phyloP scores from a whole-genome alignment of 2,113 vertebrate species.

The Jaculus jaculus region DNA sequence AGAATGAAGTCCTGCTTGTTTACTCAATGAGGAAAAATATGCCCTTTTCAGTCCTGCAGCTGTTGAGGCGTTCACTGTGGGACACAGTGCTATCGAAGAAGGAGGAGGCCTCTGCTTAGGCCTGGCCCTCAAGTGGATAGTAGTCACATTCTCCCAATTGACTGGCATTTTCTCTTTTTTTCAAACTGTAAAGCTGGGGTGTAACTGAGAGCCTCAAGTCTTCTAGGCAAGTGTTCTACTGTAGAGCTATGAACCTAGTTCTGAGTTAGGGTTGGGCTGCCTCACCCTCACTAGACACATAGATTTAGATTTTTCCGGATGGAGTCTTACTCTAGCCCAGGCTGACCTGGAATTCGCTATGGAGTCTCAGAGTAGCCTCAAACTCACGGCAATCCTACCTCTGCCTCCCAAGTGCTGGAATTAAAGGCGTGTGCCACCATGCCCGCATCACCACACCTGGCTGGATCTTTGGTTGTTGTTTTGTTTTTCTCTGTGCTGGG shows the following conservation, averaged over 20 bases:
- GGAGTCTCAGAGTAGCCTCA: no score
- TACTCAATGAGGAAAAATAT: background rate
- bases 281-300: background rate
- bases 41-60: background rate
- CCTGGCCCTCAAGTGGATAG: background rate
- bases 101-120: background rate
- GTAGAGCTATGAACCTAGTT: background rate
- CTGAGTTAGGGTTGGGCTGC: background rate
- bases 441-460: no score
- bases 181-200: background rate
- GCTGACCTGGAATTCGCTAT: no score
- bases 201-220: background rate
- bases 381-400: no score
- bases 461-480: no score
- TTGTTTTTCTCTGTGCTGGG: no score
- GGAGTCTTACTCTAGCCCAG: no score
- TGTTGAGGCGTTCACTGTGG: background rate
- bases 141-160: background rate
- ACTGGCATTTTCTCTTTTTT: background rate
- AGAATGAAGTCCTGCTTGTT: conserved; percentile 38
- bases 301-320: background rate
- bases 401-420: no score
- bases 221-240: background rate
- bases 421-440: no score
- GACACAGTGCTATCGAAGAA: background rate